phyloP scores from a whole-genome alignment of 2,113 vertebrate genomes.

The Nycticryphes semicollaris region DNA sequence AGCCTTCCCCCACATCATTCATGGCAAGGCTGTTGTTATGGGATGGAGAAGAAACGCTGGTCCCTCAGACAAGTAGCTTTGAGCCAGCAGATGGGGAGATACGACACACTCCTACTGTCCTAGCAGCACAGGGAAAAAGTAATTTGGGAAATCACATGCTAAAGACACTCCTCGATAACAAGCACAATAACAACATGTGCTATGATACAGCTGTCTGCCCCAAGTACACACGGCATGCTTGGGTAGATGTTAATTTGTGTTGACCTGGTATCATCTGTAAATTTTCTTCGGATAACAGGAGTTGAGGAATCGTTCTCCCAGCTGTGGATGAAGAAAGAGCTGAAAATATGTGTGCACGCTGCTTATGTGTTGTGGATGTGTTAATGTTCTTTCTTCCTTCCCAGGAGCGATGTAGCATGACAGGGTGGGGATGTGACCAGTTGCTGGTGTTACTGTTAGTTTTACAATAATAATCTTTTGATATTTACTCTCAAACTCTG shows the following conservation, averaged over 20 bases:
- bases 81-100: neutral
- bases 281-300: neutral
- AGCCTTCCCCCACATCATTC: fast-evolving
- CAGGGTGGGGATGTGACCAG: neutral
- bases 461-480: constrained; percentile 43
- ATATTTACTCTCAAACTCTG: constrained; percentile 47
- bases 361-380: neutral
- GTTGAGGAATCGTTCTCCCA: neutral
- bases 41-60: neutral
- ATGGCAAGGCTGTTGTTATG: fast-evolving
- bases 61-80: neutral
- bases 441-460: neutral
- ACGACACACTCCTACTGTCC: neutral
- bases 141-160: neutral
- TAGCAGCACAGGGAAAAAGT: neutral
- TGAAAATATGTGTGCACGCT: neutral
- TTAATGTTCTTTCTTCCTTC: neutral
- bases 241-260: neutral
- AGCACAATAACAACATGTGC: neutral
- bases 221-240: neutral
- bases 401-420: neutral
- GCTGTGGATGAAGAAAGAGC: neutral
- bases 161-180: neutral
- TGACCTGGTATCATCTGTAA: neutral
- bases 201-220: neutral